These are phyloP conservation scores for Metridium senile DNA, from an alignment of 92 coral and sea anemone species.

Conservation along the genomic window DNA sequence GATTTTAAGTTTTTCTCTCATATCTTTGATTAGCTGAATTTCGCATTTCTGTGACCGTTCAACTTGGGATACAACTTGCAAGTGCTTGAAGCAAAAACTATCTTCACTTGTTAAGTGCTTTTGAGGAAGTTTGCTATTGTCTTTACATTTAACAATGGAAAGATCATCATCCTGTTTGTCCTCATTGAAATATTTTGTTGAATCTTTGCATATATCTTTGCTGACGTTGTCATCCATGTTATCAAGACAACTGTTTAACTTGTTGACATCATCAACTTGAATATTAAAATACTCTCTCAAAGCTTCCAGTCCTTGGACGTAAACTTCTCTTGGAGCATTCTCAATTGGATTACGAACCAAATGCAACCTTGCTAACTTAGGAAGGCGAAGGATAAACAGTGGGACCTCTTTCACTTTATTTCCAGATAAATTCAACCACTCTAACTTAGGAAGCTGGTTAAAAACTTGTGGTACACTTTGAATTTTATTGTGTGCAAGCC, in stretches of 20 bases:
- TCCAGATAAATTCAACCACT: constrained; percentile 82
- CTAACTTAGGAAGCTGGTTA: constrained; percentile 36
- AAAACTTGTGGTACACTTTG: constrained; percentile 51
- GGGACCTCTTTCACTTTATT: constrained; percentile 64
- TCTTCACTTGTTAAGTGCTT: background rate
- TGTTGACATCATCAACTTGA: background rate
- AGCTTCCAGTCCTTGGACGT: constrained; percentile 42
- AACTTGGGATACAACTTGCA: constrained; percentile 32
- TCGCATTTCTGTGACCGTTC: constrained; percentile 59
- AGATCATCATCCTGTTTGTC: background rate
- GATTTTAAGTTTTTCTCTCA: constrained; percentile 48
- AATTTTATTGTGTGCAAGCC: constrained; percentile 64
- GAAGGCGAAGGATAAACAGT: constrained; percentile 42
- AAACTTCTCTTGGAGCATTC: constrained; percentile 70
- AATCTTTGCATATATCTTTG: background rate
- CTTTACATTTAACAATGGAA: background rate
- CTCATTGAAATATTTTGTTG: background rate
- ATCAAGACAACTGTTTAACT: background rate
- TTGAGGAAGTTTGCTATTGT: background rate
- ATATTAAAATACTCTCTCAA: constrained; percentile 56
- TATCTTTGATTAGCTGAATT: constrained; percentile 58
- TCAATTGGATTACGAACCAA: constrained; percentile 69
- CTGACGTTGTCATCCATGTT: background rate
- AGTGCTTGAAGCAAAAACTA: constrained; percentile 26
- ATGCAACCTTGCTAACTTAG: constrained; percentile 48